Evolutionary conservation across 2,888 invertebrate genomes (phyloP).

Genomic region (Unio delphinus): DNA sequence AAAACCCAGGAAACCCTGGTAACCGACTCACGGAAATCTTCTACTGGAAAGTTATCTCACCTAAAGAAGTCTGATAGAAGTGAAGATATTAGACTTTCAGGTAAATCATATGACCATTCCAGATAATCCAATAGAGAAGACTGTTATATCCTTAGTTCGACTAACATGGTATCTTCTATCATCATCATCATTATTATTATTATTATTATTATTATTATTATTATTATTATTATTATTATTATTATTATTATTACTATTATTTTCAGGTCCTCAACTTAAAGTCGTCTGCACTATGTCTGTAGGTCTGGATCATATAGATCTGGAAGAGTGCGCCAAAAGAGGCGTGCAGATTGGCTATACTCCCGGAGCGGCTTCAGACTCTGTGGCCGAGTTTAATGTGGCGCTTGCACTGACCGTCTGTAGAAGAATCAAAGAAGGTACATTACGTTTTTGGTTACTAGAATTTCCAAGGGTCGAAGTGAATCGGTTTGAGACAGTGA

Average conservation of each 20-base stretch:
- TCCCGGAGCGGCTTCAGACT: constrained; percentile 82
- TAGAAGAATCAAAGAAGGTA: constrained; percentile 85
- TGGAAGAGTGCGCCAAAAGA: constrained; percentile 80
- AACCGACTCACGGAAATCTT: too few species aligned
- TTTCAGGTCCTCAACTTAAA: constrained; percentile 79
- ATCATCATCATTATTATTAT: background rate
- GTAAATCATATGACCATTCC: background rate
- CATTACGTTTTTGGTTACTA: background rate
- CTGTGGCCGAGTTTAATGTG: constrained; percentile 91
- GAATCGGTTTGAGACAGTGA: background rate
- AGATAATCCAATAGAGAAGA: background rate
- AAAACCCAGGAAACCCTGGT: too few species aligned
- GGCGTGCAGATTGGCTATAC: constrained; percentile 89
- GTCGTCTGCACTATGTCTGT: constrained; percentile 92
- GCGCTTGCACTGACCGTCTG: constrained; percentile 86
- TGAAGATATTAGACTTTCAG: too few species aligned
- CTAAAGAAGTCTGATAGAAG: too few species aligned
- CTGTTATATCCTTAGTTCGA: background rate
- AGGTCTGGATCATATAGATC: constrained; percentile 89
- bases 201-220: constrained; percentile 3
- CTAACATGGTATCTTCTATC: background rate
- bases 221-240: constrained; percentile 7
- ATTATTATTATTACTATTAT: background rate
- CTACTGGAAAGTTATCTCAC: too few species aligned
- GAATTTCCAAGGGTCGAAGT: background rate